Evolutionary conservation across 2,797 vertebrate species (phyloP).

Genomic region (Pachyuromys duprasi): DNA sequence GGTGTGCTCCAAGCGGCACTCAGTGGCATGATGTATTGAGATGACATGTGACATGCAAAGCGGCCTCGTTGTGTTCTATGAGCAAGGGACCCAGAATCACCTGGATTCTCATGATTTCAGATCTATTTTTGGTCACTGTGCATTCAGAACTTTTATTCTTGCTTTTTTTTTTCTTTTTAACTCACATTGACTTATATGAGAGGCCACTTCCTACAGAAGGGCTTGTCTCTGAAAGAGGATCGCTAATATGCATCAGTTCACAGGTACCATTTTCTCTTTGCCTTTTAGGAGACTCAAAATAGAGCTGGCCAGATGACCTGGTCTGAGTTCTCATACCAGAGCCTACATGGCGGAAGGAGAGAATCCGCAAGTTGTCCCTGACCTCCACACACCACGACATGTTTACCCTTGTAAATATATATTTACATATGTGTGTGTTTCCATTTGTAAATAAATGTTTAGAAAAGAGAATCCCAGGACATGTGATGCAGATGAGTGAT

Average conservation of each 20-base stretch:
- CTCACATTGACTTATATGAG: too few species aligned
- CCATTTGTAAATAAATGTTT: too few species aligned
- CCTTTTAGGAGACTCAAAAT: neutral
- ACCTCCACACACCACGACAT: too few species aligned
- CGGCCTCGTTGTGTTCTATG: too few species aligned
- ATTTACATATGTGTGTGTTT: too few species aligned
- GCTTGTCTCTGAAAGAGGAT: neutral
- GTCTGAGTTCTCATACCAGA: neutral
- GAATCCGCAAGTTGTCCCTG: too few species aligned
- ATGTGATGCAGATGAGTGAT: slow-evolving; percentile 45
- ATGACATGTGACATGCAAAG: neutral
- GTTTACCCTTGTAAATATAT: neutral
- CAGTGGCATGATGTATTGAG: neutral
- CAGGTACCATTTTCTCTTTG: slow-evolving; percentile 43
- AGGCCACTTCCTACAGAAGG: neutral
- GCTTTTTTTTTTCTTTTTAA: neutral
- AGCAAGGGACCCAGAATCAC: neutral
- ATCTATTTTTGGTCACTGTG: neutral
- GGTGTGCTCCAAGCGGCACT: too few species aligned
- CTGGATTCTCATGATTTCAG: neutral
- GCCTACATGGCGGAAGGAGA: neutral
- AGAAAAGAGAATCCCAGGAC: slow-evolving; percentile 46
- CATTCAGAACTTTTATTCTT: neutral
- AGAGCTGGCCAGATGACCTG: neutral
- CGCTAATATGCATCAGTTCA: neutral